A percentile compares a stretch with the other conserved stretches of the same genome.
Evolutionary conservation across 2,113 vertebrate species (phyloP).

Genomic region (Hippocampus zosterae): DNA sequence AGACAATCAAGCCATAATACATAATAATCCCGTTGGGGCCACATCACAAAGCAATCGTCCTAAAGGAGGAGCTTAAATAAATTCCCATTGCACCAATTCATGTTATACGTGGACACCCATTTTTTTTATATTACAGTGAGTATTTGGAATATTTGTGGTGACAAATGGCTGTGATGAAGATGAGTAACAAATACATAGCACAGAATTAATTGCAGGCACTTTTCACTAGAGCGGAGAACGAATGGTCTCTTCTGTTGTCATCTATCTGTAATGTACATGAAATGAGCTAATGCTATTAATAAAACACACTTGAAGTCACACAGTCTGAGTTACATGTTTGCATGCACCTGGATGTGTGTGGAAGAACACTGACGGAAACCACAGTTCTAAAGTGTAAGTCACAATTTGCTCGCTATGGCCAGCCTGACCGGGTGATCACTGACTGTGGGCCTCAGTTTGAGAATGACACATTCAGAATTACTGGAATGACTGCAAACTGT

Average conservation of each 20-base stretch:
- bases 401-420: too few species aligned
- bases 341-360: not conserved
- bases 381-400: too few species aligned
- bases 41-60: constrained; percentile 23
- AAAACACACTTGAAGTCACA: constrained; percentile 66
- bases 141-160: constrained; percentile 49
- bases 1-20: constrained; percentile 74
- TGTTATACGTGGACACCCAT: constrained; percentile 9
- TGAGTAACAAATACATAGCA: constrained; percentile 66
- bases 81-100: not conserved
- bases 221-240: constrained; percentile 65
- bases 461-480: too few species aligned
- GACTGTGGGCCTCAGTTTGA: too few species aligned
- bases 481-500: too few species aligned
- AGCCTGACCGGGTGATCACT: too few species aligned
- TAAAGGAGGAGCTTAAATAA: not conserved
- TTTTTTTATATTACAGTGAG: constrained; percentile 47
- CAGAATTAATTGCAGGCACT: constrained; percentile 74
- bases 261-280: constrained; percentile 77
- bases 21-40: constrained; percentile 35
- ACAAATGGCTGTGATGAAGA: constrained; percentile 40
- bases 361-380: too few species aligned
- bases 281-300: constrained; percentile 76
- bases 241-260: constrained; percentile 69
- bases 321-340: not conserved